These are phyloP conservation scores for Podarcis raffonei DNA, from an alignment of 2,113 vertebrate species.

Conservation along the genomic window DNA sequence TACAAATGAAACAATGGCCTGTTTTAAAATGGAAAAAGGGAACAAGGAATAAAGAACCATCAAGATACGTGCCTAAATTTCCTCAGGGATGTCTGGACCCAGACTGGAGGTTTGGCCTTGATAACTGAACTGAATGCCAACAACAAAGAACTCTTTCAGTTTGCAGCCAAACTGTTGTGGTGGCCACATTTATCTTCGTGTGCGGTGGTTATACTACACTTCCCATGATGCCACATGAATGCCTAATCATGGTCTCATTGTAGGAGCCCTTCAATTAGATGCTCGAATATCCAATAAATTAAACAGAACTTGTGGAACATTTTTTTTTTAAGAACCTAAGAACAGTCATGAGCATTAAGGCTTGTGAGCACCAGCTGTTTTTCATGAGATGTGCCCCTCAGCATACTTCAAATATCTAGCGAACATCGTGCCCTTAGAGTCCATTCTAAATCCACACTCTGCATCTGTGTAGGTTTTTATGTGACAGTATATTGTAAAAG, in stretches of 20 bases:
- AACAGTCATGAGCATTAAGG: not conserved
- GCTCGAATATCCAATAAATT: not conserved
- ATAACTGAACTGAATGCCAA: not conserved
- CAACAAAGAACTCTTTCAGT: not conserved
- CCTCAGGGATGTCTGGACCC: not conserved
- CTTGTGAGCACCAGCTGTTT: not conserved
- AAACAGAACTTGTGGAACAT: not conserved
- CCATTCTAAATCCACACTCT: not conserved
- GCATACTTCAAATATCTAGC: not conserved
- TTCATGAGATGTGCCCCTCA: not conserved
- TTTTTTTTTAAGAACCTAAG: not conserved
- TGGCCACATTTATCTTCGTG: not conserved
- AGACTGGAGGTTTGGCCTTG: rapidly evolving
- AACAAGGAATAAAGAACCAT: not conserved
- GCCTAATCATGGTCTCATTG: not conserved
- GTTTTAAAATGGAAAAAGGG: not conserved
- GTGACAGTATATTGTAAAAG: not conserved
- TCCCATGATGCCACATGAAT: not conserved
- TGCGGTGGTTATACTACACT: not conserved
- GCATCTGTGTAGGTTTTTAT: not conserved
- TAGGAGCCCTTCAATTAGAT: not conserved
- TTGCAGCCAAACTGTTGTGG: not conserved
- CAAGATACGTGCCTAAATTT: not conserved
- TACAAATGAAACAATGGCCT: not conserved
- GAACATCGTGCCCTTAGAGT: not conserved